Evolutionary conservation across 2,113 vertebrate species (phyloP), one percentile per base, ranked within the genome.

Genomic region (Oreochromis aureus): DNA sequence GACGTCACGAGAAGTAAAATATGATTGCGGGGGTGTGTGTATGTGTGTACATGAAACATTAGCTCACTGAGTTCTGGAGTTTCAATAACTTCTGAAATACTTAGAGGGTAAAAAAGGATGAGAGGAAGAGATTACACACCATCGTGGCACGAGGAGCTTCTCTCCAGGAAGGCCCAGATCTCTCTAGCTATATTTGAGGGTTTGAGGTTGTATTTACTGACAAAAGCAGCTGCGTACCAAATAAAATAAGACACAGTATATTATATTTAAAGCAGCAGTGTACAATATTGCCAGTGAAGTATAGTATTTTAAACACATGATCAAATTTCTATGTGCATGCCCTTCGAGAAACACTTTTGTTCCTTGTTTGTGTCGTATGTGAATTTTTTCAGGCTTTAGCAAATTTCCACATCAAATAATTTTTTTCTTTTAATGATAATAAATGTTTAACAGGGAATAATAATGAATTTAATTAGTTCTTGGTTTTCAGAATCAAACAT

Each of bases 1-100:
- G 95, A 94, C 80, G 90, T 95, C 95, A 94, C 89, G 6, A 96
- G 92, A 95, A 92, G 95, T 96, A 95, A 96, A 96, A 96, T 95
- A 95, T 96, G 94, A 94, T 92, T 79, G 63, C 51, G 73, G 80
- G 30, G 24, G 69, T 80, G 71, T 81, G 61, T 90, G 34, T 78
- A 76, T 89, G 86, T 89, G 90, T 93, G 91, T 89, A 87, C 56
- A 53, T 59, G 90, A 87, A 88, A 93, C 89, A 88, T 84, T 89
- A 93, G 88, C 90, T 95, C 87, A 59, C 85, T 87, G 91, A 91
- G 88, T 93, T 95, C 73, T 91, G 54, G 66, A 93, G 93, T 95
- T 94, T 92, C 84, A 88, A 84, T 93, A 94, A 96, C 93, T 95
- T 96, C 83, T 92, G 39, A 88, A 91, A 89, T 87, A 93, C 86